Conservation (phyloP, 2,113 vertebrate genomes). For the Emydura subglobosa region DNA sequence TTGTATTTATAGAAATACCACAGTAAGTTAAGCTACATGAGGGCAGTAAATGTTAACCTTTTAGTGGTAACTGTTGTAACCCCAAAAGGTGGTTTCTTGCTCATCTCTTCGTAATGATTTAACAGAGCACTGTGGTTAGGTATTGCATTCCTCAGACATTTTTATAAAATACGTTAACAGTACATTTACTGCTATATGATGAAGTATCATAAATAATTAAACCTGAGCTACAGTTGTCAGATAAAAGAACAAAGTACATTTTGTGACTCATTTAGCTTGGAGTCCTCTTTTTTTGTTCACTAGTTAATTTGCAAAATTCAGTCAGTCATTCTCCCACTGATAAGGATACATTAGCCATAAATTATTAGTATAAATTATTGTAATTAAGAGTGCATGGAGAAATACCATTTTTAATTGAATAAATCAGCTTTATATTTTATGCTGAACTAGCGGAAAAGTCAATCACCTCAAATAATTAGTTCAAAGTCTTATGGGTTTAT, state of each 20-base stretch:
- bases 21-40: background rate
- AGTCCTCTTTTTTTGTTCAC: background rate
- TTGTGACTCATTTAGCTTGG: background rate
- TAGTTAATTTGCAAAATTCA: background rate
- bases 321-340: background rate
- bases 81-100: background rate
- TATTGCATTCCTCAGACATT: background rate
- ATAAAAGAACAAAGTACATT: background rate
- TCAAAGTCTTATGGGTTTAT: background rate
- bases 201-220: background rate
- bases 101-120: background rate
- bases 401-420: background rate
- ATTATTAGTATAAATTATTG: background rate
- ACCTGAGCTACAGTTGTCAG: background rate
- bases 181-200: background rate
- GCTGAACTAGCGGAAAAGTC: background rate
- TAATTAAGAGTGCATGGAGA: constrained; percentile 6
- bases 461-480: background rate
- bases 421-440: background rate
- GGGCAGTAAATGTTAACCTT: background rate
- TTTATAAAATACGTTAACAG: background rate
- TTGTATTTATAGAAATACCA: background rate
- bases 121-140: background rate
- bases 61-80: background rate
- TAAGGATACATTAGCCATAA: background rate